These are phyloP conservation scores for Sardina pilchardus DNA, from an alignment of 2,113 vertebrate genomes.

Conservation along the genomic window DNA sequence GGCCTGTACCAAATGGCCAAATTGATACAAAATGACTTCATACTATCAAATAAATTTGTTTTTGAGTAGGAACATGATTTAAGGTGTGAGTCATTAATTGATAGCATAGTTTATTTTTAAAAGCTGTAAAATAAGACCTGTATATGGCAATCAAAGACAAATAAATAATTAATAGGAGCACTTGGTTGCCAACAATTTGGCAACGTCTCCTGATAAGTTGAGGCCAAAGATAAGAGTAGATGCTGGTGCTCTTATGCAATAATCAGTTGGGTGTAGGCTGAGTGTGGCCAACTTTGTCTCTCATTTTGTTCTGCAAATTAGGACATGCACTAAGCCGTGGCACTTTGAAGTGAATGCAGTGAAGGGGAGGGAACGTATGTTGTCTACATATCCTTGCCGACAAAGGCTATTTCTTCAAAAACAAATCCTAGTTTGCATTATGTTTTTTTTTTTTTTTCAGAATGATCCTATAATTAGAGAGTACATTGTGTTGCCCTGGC, in stretches of 20 bases:
- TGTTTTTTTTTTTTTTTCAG: too few species aligned
- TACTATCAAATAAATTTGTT: background rate
- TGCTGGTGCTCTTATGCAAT: background rate
- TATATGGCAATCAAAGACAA: background rate
- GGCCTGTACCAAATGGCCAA: background rate
- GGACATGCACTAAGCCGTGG: background rate
- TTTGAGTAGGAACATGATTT: background rate
- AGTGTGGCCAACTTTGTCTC: background rate
- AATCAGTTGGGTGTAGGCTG: background rate
- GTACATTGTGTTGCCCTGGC: too few species aligned
- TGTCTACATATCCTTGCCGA: background rate
- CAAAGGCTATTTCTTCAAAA: too few species aligned
- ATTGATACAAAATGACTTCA: background rate
- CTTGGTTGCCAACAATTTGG: background rate
- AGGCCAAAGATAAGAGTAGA: background rate
- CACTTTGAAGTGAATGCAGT: background rate
- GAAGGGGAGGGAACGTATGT: background rate
- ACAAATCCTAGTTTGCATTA: too few species aligned
- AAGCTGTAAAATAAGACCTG: background rate
- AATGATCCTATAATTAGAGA: too few species aligned
- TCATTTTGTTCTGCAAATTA: conserved; percentile 2
- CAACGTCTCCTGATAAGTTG: background rate
- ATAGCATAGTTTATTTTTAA: background rate
- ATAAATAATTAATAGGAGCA: background rate
- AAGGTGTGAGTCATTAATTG: background rate